Conservation (phyloP, 2,888 invertebrate species). For the Amphipyra tragopoginis region DNA sequence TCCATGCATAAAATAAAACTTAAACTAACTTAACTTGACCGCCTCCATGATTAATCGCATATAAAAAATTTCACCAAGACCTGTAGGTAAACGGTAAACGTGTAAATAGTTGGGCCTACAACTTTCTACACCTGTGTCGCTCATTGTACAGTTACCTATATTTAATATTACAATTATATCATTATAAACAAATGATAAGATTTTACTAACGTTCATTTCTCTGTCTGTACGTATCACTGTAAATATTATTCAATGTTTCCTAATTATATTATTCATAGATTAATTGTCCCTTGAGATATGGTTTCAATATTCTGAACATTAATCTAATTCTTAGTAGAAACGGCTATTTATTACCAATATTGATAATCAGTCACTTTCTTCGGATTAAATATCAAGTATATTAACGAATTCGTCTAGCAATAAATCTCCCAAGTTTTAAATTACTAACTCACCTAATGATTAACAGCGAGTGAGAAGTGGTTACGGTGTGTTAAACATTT, state of each 20-base stretch:
- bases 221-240: constrained; percentile 58
- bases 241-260: constrained; percentile 60
- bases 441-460: too few relatives aligned
- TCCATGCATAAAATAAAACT: too few relatives aligned
- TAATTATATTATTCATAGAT: constrained; percentile 46
- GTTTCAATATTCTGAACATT: constrained; percentile 12
- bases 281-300: constrained; percentile 45
- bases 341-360: background rate
- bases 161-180: constrained; percentile 59
- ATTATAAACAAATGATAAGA: constrained; percentile 56
- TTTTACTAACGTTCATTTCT: constrained; percentile 58
- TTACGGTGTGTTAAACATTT: too few relatives aligned
- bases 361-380: background rate
- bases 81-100: constrained; percentile 70
- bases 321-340: too few relatives aligned
- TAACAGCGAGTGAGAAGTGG: too few relatives aligned
- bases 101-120: constrained; percentile 82
- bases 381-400: too few relatives aligned
- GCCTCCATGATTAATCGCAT: constrained; percentile 22
- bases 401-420: too few relatives aligned
- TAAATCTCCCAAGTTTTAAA: too few relatives aligned
- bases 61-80: constrained; percentile 62
- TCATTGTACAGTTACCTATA: constrained; percentile 82
- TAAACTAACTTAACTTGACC: background rate
- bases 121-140: constrained; percentile 86